Evolutionary conservation across 2,113 vertebrate genomes (phyloP), one percentile per base, ranked within the genome.

Genomic region (Saccopteryx leptura): DNA sequence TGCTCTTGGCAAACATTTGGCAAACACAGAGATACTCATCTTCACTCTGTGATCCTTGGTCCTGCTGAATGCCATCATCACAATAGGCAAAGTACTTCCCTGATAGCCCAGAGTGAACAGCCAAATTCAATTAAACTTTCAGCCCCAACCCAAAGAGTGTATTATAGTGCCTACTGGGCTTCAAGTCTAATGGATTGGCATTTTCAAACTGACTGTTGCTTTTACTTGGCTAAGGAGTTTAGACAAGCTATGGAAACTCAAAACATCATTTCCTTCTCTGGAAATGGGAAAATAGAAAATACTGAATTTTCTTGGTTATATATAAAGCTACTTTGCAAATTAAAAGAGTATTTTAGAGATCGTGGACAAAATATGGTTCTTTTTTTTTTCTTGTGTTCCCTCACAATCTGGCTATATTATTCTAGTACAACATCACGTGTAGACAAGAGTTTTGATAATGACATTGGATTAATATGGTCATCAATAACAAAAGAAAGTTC

Each of bases 201-300:
- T 56, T 86, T 79, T 28, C 90, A 91, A 86, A 82, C 54, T 26
- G 3, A 9, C 15, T 80, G 10, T 80, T 14, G 17, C n/a, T 81
- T 19, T 24, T 85, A 48, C 9, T 87, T 91, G 8, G 31, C 3
- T 54, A 52, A 11, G 39, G 23, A 5, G 80, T 9, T 71, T 54
- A 7, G 24, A 46, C 17, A 84, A 87, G 7, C 23, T 92, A 52
- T 5, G 52, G 26, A 92, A 68, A 9, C 24, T 71, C 46, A 50
- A 54, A 65, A 76, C 60, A 15, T 85, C 19, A 91, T 48, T 60
- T 85, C 4, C 28, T 90, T 84, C 28, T 52, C 31, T 88, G n/a
- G 66, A 94, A 96, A 90, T 81, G 52, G 48, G 3, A 50, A 95
- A 93, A 88, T 90, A 7, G 61, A 50, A 94, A 94, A 33, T 23